Evolutionary conservation across 2,888 invertebrate species (phyloP), one percentile per base, ranked within the genome.

Genomic region (Drosophila lacicola): DNA sequence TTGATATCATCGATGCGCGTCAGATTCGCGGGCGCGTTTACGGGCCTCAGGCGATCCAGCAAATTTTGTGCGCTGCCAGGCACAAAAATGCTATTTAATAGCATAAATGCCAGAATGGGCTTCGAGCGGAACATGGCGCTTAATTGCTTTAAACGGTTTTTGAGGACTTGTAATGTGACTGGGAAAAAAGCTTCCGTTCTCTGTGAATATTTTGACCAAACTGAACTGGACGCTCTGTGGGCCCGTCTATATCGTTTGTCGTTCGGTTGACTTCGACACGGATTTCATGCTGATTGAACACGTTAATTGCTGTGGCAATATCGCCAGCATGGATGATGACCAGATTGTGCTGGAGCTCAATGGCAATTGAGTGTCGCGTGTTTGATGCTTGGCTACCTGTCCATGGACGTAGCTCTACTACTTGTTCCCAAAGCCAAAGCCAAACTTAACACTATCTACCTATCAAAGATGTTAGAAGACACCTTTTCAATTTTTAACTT

Each of bases 261-360:
- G 60, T 69, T 78, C 54, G 63, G 66, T 77, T 86, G 78, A 76
- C 81, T 85, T 88, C 91, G 91, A 91, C 91, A 88, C 79, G 81
- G 81, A 90, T 92, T 91, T 91, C 91, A 92, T 84, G 91, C 88
- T 88, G 86, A 90, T 90, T 90, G 90, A 86, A 63, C 91, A 81
- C 72, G 72, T 70, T 92, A 91, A 91, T 92, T 92, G 81, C 55
- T 73, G 73, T 17, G 75, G 58, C 56, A 46, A 46, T 62, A 66
- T 74, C 49, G 60, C 37, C 54, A 53, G 78, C 51, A 69, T 69
- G 63, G 66, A 74, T 58, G 70, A 83, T 80, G 74, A 58, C 60
- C 60, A 45, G 74, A 86, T 68, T 80, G 74, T 54, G 57, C 49
- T 25, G 53, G n/a, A n/a, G 49, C 47, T 71, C 74, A 68, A 80